Evolutionary conservation across 2,797 vertebrate genomes (phyloP), one percentile per base, ranked within the genome.

Genomic region (Enteromius fasciolatus): DNA sequence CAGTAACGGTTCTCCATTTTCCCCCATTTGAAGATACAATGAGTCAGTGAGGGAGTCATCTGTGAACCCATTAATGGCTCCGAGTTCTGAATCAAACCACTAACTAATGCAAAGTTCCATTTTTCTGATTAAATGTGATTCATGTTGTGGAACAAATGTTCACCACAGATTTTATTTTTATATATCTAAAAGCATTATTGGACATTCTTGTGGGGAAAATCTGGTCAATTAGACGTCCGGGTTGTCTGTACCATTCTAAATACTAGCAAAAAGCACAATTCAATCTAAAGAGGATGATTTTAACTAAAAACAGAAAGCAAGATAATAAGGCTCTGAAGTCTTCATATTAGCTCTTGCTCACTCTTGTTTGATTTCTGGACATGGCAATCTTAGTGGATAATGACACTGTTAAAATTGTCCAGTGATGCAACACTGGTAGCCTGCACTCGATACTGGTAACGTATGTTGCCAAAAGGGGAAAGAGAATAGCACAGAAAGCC

Each of bases 391-490:
- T n/a, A 69, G 54, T 46, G 76, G 20, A 77, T 48, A 73, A 36
- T n/a, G 59, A 64, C 50, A 44, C 39, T 70, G 74, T 81, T 54
- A 59, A 70, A 77, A 61, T 68, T 36, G 77, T 66, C 25, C 23
- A 64, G 72, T 80, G 80, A 81, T 78, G 87, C 83, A 83, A 78
- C 63, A 41, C 44, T 50, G 28, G 33, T 41, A 44, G 36, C 46
- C 64, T 46, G 33, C 12, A 46, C 50, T 69, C 64, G 20, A 54
- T 72, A 50, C 41, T 39, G 57, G 67, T 36, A 78, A 70, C 67
- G 25, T 57, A 33, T n/a, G 46, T 46, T 80, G 76, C 48, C 76
- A 80, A 61, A 72, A 46, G 14, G 33, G 17, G 50, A 59, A 20
- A 64, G 20, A 25, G 61, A 78, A 73, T 31, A 50, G 70, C 20